These are phyloP conservation scores for Boleophthalmus pectinirostris DNA, from an alignment of 2,113 vertebrate species.

Conservation along the genomic window DNA sequence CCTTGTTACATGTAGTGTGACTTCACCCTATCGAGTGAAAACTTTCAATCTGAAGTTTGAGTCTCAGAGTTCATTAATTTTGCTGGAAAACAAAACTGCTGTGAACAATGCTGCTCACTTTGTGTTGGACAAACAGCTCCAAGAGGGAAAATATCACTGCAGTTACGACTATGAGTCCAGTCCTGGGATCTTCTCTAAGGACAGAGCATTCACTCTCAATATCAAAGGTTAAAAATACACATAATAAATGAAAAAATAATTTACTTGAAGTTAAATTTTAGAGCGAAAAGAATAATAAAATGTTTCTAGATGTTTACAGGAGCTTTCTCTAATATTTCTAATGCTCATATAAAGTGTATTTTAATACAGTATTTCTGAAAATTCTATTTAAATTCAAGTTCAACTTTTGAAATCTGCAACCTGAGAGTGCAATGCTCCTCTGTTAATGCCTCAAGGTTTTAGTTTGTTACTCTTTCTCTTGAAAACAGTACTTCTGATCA, in stretches of 20 bases:
- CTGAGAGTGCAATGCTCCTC: too few species aligned
- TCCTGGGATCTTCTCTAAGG: background rate
- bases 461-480: too few species aligned
- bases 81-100: background rate
- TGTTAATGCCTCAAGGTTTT: too few species aligned
- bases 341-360: too few species aligned
- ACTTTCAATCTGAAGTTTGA: background rate
- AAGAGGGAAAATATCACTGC: background rate
- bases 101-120: background rate
- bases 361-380: too few species aligned
- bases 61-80: background rate
- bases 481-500: too few species aligned
- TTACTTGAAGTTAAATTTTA: too few species aligned
- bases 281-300: too few species aligned
- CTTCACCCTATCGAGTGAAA: background rate
- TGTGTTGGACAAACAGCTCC: constrained; percentile 5
- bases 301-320: too few species aligned
- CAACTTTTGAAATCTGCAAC: too few species aligned
- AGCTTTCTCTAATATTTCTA: too few species aligned
- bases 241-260: background rate
- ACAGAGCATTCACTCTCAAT: fast-evolving
- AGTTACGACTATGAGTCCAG: constrained; percentile 7
- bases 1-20: background rate
- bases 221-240: constrained; percentile 11
- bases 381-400: too few species aligned